Conservation (phyloP, 2,888 invertebrate genomes). For the Nudaria mundana region DNA sequence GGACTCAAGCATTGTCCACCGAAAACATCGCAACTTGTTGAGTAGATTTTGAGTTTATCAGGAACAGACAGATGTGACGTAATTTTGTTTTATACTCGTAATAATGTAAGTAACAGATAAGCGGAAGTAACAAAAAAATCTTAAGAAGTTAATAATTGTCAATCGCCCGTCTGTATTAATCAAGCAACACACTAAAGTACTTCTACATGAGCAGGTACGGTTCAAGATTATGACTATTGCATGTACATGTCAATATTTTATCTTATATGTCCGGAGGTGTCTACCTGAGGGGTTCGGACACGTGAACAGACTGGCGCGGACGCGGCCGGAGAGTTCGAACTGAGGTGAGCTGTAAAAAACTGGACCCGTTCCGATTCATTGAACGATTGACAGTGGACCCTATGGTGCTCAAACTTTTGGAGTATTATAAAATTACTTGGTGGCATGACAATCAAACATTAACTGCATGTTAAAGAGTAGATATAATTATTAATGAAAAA, state of each 20-base stretch:
- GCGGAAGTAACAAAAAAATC: too few relatives aligned
- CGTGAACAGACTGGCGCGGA: slow-evolving; percentile 9
- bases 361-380: slow-evolving; percentile 53
- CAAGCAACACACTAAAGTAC: neutral
- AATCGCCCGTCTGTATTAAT: too few relatives aligned
- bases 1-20: too few relatives aligned
- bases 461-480: too few relatives aligned
- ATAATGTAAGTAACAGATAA: too few relatives aligned
- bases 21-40: too few relatives aligned
- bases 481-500: too few relatives aligned
- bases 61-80: too few relatives aligned
- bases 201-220: neutral
- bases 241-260: slow-evolving; percentile 28
- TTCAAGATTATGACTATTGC: slow-evolving; percentile 8
- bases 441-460: neutral
- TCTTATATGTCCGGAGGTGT: slow-evolving; percentile 15
- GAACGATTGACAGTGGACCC: slow-evolving; percentile 45
- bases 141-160: too few relatives aligned
- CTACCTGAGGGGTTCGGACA: slow-evolving; percentile 28
- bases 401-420: slow-evolving; percentile 32
- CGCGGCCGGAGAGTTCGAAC: neutral
- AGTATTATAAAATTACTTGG: neutral
- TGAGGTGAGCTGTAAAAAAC: slow-evolving; percentile 22
- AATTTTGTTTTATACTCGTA: too few relatives aligned
- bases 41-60: too few relatives aligned